Evolutionary conservation across 1,140 invertebrate genomes (phyloP).

Genomic region (Dryas iulia): DNA sequence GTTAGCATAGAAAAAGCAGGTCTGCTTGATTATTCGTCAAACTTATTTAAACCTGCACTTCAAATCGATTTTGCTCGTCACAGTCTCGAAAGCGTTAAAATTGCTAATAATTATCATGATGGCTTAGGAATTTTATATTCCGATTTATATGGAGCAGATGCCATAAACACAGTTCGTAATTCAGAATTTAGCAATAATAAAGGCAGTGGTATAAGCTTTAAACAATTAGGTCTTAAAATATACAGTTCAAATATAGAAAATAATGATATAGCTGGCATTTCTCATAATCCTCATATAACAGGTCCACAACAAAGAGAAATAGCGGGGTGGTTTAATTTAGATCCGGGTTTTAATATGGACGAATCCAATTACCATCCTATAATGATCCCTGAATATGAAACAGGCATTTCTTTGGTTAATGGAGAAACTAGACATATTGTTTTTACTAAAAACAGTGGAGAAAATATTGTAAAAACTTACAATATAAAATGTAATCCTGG

Average conservation of each 20-base stretch:
- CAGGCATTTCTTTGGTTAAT: constrained; percentile 84
- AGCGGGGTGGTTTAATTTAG: constrained; percentile 92
- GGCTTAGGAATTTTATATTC: constrained; percentile 94
- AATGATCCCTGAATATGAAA: constrained; percentile 82
- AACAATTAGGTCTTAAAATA: constrained; percentile 92
- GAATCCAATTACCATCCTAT: constrained; percentile 86
- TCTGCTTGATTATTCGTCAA: constrained; percentile 94
- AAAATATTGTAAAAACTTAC: constrained; percentile 81
- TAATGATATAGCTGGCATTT: constrained; percentile 93
- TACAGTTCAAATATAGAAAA: constrained; percentile 89
- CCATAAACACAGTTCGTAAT: constrained; percentile 91
- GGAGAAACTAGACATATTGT: constrained; percentile 89
- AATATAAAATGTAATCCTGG: constrained; percentile 86
- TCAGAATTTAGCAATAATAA: constrained; percentile 93
- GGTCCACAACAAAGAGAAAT: constrained; percentile 93
- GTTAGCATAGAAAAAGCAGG: constrained; percentile 95
- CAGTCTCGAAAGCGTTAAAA: constrained; percentile 90
- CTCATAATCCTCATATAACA: constrained; percentile 94
- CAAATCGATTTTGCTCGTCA: constrained; percentile 98
- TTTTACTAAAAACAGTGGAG: constrained; percentile 83
- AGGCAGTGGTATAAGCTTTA: constrained; percentile 93
- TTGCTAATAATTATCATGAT: constrained; percentile 92
- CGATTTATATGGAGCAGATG: constrained; percentile 92
- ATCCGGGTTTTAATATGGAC: constrained; percentile 83
- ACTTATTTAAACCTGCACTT: constrained; percentile 94